Evolutionary conservation across 1,140 invertebrate genomes (phyloP).

Genomic region (Drosophila sucinea): DNA sequence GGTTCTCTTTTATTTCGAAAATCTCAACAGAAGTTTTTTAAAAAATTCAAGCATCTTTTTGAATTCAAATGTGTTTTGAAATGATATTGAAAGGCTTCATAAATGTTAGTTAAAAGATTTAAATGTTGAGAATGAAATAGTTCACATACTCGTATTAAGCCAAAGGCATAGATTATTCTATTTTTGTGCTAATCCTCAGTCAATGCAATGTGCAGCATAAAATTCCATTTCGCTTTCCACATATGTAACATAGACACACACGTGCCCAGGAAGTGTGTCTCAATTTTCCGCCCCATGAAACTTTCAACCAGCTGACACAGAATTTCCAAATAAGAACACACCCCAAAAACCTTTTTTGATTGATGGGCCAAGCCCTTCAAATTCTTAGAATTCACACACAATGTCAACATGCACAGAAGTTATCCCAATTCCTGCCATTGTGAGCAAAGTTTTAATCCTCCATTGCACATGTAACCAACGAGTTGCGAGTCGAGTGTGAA

Average conservation of each 20-base stretch:
- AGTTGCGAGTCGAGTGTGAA: conserved; percentile 12
- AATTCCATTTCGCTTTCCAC: background rate
- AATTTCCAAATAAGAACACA: conserved; percentile 24
- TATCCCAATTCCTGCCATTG: background rate
- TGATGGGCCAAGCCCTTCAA: conserved; percentile 42
- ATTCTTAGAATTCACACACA: conserved; percentile 34
- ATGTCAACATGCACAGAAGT: background rate
- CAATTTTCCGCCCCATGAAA: background rate
- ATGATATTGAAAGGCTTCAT: too few species aligned
- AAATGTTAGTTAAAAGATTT: too few species aligned
- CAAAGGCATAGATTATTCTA: background rate
- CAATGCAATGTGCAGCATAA: conserved; percentile 43
- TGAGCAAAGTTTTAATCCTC: conserved; percentile 5
- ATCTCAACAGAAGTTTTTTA: too few species aligned
- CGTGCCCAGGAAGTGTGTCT: conserved; percentile 44
- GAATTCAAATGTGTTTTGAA: too few species aligned
- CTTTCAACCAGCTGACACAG: conserved; percentile 16
- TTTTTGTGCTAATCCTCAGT: conserved; percentile 24
- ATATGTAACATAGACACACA: conserved; percentile 4
- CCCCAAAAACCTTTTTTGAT: conserved; percentile 28
- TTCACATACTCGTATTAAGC: background rate
- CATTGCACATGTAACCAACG: conserved; percentile 48
- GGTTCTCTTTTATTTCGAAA: too few species aligned
- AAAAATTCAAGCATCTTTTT: too few species aligned
- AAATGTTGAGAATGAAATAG: too few species aligned